phyloP scores from a whole-genome alignment of 2,888 invertebrate species.

The Aleiodes testaceus region DNA sequence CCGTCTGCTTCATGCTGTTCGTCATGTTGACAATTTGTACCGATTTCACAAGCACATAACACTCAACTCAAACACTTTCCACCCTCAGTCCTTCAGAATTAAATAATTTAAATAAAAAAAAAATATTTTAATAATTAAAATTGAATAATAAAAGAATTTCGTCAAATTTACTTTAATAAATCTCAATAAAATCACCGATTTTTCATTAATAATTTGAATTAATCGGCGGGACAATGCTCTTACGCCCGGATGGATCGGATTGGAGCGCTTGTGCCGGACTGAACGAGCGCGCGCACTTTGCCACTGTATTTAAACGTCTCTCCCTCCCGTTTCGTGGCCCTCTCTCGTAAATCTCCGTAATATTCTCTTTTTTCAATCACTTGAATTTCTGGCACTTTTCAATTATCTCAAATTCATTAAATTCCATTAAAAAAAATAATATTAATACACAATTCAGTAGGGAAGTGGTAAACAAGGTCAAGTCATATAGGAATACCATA shows the following conservation, averaged over 20 bases:
- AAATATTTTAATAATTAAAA: background rate
- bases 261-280: constrained; percentile 69
- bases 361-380: no score
- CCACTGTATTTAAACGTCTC: constrained; percentile 70
- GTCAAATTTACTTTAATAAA: background rate
- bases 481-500: no score
- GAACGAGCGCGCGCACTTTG: constrained; percentile 70
- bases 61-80: constrained; percentile 27
- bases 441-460: no score
- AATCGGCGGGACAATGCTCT: constrained; percentile 45
- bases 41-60: constrained; percentile 54
- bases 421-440: no score
- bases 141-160: background rate
- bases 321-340: constrained; percentile 60
- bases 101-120: background rate
- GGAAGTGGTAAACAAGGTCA: no score
- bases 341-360: constrained; percentile 16
- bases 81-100: background rate
- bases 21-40: constrained; percentile 67
- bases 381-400: no score
- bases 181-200: background rate
- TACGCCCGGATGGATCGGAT: constrained; percentile 63
- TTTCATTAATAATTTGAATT: constrained; percentile 36
- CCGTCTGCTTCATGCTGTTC: constrained; percentile 75
- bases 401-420: no score